A percentile compares a stretch with the other conserved stretches of the same genome.
Conservation (phyloP, 2,888 invertebrate genomes). For the Exephanes ischioxanthus region DNA sequence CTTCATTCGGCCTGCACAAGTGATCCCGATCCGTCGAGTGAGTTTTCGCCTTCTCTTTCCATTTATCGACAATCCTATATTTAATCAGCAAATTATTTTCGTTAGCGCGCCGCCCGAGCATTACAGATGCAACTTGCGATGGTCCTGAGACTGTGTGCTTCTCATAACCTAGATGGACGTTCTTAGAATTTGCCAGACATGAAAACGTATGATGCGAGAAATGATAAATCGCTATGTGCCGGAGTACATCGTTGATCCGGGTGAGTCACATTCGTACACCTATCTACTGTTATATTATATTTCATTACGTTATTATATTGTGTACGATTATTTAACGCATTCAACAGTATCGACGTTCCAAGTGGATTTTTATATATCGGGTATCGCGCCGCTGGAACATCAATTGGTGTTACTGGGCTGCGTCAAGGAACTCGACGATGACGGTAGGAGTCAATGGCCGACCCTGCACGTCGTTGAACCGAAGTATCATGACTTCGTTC, state of each 20-base stretch:
- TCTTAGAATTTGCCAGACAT: conserved; percentile 94
- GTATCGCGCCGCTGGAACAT: conserved; percentile 92
- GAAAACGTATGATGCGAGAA: conserved; percentile 91
- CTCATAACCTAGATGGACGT: too few relatives aligned
- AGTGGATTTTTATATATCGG: conserved; percentile 95
- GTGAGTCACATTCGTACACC: conserved; percentile 80
- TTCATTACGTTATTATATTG: conserved; percentile 6
- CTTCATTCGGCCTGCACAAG: conserved; percentile 95
- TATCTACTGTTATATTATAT: neutral
- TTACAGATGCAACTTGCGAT: conserved; percentile 93
- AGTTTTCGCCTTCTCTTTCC: conserved; percentile 55
- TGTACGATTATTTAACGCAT: neutral
- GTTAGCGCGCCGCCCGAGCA: conserved; percentile 85
- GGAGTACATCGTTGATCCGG: conserved; percentile 94
- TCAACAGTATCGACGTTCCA: conserved; percentile 91
- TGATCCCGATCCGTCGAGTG: conserved; percentile 89
- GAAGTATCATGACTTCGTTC: conserved; percentile 92
- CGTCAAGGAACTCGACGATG: conserved; percentile 91
- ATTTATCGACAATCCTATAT: neutral
- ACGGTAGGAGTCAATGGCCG: conserved; percentile 91
- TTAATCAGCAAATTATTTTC: neutral
- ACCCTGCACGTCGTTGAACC: conserved; percentile 95
- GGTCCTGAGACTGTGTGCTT: too few relatives aligned
- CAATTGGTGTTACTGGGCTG: conserved; percentile 92
- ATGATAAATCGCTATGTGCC: conserved; percentile 91